A percentile compares a stretch with the other conserved stretches of the same genome.
Conservation (phyloP, 2,888 invertebrate genomes). For the Chalcosyrphus nemorum region DNA sequence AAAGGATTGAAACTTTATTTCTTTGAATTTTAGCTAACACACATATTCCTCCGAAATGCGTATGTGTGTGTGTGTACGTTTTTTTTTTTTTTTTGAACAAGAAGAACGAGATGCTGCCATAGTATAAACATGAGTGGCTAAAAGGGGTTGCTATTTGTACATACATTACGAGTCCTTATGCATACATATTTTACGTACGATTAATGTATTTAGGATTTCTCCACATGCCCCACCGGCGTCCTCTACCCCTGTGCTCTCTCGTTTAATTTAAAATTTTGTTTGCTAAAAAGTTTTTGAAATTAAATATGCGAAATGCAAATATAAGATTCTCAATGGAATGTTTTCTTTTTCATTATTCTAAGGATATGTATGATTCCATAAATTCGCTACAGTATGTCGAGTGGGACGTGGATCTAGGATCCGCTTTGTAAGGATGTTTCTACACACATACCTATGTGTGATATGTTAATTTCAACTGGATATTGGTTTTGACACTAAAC, state of each 20-base stretch:
- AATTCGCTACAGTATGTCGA: conserved; percentile 31
- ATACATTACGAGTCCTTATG: conserved; percentile 63
- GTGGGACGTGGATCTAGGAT: conserved; percentile 27
- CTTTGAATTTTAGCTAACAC: conserved; percentile 46
- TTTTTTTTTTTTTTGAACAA: conserved; percentile 28
- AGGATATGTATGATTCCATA: conserved; percentile 61
- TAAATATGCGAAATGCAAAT: conserved; percentile 73
- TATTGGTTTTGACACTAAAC: conserved; percentile 37
- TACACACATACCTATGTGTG: background rate
- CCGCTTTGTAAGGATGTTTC: conserved; percentile 18
- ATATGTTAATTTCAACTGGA: conserved; percentile 47
- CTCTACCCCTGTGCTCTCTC: conserved; percentile 6
- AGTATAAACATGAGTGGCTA: conserved; percentile 47
- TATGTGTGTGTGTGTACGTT: background rate
- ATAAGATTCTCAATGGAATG: conserved; percentile 72
- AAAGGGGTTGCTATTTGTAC: conserved; percentile 60
- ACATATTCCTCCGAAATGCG: background rate
- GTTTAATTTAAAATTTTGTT: conserved; percentile 72
- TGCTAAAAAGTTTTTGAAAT: conserved; percentile 72
- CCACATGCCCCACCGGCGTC: background rate
- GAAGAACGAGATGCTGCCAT: conserved; percentile 28
- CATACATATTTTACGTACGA: conserved; percentile 68
- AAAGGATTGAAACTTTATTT: conserved; percentile 71
- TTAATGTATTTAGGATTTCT: conserved; percentile 71
- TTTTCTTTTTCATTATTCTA: conserved; percentile 71